Conservation (phyloP, 2,797 vertebrate genomes). For the Cirrhinus mrigala region DNA sequence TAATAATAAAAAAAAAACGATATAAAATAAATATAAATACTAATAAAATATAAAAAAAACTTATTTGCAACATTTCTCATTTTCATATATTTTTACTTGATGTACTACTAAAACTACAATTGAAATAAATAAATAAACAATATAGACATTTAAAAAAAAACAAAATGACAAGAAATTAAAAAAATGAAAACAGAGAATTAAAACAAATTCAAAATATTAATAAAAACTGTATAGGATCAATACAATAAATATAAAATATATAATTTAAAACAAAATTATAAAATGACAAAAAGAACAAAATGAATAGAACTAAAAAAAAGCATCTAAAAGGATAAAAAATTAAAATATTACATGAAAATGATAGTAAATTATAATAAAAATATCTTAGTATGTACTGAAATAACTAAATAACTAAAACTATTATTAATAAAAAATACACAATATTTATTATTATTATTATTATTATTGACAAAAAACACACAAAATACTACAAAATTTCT, state of each 20-base stretch:
- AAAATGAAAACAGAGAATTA: background rate
- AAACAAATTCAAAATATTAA: background rate
- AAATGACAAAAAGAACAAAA: background rate
- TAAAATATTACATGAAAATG: background rate
- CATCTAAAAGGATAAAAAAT: background rate
- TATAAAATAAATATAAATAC: too few relatives aligned
- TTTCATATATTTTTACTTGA: background rate
- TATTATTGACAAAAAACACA: background rate
- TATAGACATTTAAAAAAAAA: background rate
- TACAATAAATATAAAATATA: background rate
- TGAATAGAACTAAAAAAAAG: background rate
- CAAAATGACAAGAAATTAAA: background rate
- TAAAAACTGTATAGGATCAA: too few relatives aligned
- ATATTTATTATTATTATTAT: too few relatives aligned
- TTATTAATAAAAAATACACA: too few relatives aligned
- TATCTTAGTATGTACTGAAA: background rate
- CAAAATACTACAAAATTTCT: background rate
- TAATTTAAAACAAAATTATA: rapidly evolving
- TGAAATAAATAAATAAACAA: too few relatives aligned
- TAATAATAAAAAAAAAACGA: too few relatives aligned
- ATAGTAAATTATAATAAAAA: background rate
- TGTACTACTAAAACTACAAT: background rate
- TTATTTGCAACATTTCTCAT: background rate
- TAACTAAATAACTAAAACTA: background rate
- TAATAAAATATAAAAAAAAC: background rate